Evolutionary conservation across 2,797 vertebrate species (phyloP).

Genomic region (Mormyrus hasselquistii): DNA sequence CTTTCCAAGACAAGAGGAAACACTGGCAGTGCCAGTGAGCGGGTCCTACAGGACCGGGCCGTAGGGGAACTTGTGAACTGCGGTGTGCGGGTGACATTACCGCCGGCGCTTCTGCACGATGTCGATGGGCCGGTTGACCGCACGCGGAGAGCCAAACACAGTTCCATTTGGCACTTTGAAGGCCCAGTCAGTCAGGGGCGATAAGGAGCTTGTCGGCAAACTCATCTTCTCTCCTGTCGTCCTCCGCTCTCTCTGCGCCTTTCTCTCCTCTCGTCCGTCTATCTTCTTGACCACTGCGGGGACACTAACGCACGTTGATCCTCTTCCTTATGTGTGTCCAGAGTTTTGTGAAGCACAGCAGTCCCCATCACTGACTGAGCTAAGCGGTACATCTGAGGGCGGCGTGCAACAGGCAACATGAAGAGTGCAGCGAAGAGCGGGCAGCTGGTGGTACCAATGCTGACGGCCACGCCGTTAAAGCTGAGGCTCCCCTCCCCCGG

Average conservation of each 20-base stretch:
- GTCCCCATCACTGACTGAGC: conserved; percentile 33
- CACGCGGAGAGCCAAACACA: conserved; percentile 62
- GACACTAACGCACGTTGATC: conserved; percentile 26
- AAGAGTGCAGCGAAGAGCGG: neutral
- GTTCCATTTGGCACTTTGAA: conserved; percentile 53
- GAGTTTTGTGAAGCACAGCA: conserved; percentile 34
- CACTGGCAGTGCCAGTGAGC: neutral
- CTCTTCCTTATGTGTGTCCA: conserved; percentile 36
- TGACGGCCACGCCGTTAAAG: neutral
- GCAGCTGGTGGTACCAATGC: neutral
- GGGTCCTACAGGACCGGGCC: neutral
- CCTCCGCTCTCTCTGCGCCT: neutral
- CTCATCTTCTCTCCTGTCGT: conserved; percentile 52
- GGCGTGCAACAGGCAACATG: neutral
- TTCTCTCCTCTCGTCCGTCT: neutral
- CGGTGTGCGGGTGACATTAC: conserved; percentile 45
- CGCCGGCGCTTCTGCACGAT: conserved; percentile 68
- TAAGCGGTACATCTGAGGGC: neutral
- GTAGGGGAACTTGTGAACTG: neutral
- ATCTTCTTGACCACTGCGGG: conserved; percentile 22
- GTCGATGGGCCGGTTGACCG: conserved; percentile 71
- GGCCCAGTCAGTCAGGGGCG: conserved; percentile 52
- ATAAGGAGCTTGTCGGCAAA: conserved; percentile 60
- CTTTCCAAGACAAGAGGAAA: neutral
- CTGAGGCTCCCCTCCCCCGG: neutral